Evolutionary conservation across 2,797 vertebrate genomes (phyloP).

Genomic region (Aeoliscus strigatus): DNA sequence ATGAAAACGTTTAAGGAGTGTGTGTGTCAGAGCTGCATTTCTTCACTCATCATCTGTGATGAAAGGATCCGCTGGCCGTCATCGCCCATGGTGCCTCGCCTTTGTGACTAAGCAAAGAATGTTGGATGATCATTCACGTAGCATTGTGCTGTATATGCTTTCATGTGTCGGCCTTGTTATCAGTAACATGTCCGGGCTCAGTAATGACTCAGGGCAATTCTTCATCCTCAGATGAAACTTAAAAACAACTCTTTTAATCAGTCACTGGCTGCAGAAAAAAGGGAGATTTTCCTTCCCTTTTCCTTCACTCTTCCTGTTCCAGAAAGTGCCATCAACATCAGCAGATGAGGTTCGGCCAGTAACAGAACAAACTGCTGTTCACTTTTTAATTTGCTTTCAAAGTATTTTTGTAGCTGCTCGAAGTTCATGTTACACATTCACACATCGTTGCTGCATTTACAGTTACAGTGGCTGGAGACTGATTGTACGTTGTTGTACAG

Average conservation of each 20-base stretch:
- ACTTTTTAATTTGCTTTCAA: neutral
- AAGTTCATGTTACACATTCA: conserved; percentile 1
- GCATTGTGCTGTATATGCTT: conserved; percentile 15
- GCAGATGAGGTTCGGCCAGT: conserved; percentile 1
- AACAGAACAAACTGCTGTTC: conserved; percentile 12
- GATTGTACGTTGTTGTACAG: conserved; percentile 1
- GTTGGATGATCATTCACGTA: conserved; percentile 11
- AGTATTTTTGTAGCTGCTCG: conserved; percentile 1
- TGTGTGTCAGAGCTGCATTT: conserved; percentile 7
- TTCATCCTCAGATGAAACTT: conserved; percentile 23
- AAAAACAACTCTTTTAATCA: conserved; percentile 37
- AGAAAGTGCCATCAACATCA: conserved; percentile 24
- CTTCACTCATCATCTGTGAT: conserved; percentile 32
- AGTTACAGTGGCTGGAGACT: neutral
- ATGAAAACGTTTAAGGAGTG: too few species aligned
- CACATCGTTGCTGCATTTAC: neutral
- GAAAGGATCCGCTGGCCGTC: conserved; percentile 21
- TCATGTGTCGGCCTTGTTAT: conserved; percentile 37
- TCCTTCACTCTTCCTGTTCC: conserved; percentile 18
- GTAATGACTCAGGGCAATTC: conserved; percentile 8
- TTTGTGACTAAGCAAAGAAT: conserved; percentile 31
- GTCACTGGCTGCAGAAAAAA: conserved; percentile 10
- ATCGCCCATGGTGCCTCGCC: conserved; percentile 15
- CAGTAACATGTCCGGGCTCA: conserved; percentile 20
- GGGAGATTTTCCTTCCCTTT: conserved; percentile 22